Base-by-base conservation (phyloP, 2,113 vertebrate species). In the Lepisosteus oculatus region DNA sequence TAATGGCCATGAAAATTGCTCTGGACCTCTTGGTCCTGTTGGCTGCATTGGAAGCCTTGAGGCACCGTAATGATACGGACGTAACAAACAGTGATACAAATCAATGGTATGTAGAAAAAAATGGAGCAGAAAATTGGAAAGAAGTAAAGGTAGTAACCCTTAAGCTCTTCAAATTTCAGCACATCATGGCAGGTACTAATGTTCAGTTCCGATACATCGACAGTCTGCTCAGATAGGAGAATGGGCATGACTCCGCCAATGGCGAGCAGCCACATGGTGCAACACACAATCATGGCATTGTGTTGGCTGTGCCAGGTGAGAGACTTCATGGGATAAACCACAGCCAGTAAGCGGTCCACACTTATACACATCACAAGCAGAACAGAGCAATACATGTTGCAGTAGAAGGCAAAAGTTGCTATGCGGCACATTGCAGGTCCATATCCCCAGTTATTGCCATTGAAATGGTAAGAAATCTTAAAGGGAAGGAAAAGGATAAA, bases 351-450 rank as follows among this genome's bases (percentile, higher is more conserved):
- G 12, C 96, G 94, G 83, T 99, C 97, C 0, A 94, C 69, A 74
- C 95, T 94, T 15, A 99, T 99, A 74, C 92, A 93, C 0, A 86
- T 94, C 80, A 97, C 93, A 63, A 99, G 93, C 84, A 99, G 89
- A 73, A 99, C 72, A 0, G 97, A 99, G 76, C 96, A 96, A 63
- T 98, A 99, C 96, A 99, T 99, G 88, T 99, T 98, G 77, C 93
- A 93, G 76, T 98, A 97, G 81, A 97, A 99, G 0, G 95, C 92
- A 0, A 95, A 93, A 0, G 96, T 99, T 77, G 95, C 80, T 0
- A 94, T 75, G 45, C 89, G 83, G 77, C 97, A 99, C 92, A 94
- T 82, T 0, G 80, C 79, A 2, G 93, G 74, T 17, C 97, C 95
- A 43, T 95, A 97, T 11, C 63, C 63, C 97, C 97, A 99, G 74